Conservation (phyloP, 2,797 vertebrate species). For the Rhodeus uyekii region DNA sequence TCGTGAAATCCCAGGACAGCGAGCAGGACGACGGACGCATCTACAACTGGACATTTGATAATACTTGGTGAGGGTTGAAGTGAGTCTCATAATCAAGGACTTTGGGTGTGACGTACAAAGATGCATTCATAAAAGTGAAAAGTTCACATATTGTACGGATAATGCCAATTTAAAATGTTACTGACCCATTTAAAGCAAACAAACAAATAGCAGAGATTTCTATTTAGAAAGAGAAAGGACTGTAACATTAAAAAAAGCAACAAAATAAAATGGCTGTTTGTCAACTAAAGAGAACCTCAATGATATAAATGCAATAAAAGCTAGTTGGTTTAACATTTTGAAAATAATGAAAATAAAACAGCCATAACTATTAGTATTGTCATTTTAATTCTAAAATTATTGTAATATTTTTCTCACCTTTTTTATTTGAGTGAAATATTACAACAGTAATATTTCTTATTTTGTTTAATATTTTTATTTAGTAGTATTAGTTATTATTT, state of each 20-base stretch:
- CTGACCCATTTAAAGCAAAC: constrained; percentile 2
- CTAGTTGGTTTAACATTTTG: neutral
- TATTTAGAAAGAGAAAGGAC: neutral
- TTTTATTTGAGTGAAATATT: neutral
- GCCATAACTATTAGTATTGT: neutral
- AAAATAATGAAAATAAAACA: neutral
- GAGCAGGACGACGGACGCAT: neutral
- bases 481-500: neutral
- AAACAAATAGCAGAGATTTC: neutral
- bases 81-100: neutral
- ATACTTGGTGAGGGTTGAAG: neutral
- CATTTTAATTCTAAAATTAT: neutral
- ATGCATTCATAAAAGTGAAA: neutral
- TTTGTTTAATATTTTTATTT: neutral
- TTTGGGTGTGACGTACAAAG: neutral
- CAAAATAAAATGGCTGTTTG: neutral
- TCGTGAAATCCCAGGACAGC: neutral
- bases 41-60: neutral
- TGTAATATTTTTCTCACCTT: neutral
- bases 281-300: neutral
- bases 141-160: neutral
- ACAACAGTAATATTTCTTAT: neutral
- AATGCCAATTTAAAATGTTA: neutral
- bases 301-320: too few relatives aligned
- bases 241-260: neutral